Conservation (phyloP, 2,113 vertebrate species). For the Melanerpes aurifrons region DNA sequence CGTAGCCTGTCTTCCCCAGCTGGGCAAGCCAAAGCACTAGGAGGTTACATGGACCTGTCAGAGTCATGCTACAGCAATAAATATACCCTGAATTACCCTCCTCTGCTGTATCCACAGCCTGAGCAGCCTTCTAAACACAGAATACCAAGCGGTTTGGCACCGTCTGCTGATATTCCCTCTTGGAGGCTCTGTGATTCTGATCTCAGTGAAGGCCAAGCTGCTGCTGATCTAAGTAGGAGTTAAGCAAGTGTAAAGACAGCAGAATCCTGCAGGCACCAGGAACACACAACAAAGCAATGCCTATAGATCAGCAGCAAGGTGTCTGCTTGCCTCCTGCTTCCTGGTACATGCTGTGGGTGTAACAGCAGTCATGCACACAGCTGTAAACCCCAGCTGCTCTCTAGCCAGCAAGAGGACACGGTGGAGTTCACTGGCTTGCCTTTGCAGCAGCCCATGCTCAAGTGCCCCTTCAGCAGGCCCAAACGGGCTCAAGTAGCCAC, state of each 20-base stretch:
- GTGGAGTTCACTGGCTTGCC: neutral
- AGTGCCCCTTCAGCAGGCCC: neutral
- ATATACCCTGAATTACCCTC: conserved; percentile 27
- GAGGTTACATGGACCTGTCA: neutral
- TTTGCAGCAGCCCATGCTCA: neutral
- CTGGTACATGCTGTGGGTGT: neutral
- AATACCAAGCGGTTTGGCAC: conserved; percentile 54
- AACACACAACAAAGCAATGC: neutral
- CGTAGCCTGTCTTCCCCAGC: neutral
- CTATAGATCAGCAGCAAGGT: conserved; percentile 47
- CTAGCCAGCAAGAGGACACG: neutral
- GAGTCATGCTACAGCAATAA: conserved; percentile 38
- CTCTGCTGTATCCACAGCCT: conserved; percentile 5
- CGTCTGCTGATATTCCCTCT: conserved; percentile 20
- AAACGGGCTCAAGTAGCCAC: neutral
- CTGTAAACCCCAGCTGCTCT: neutral
- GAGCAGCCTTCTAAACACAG: conserved; percentile 7
- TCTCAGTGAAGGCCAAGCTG: conserved; percentile 51
- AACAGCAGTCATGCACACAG: neutral
- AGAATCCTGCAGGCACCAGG: conserved; percentile 28
- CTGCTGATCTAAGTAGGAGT: conserved; percentile 44
- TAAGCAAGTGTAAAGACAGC: conserved; percentile 49
- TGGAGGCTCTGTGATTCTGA: conserved; percentile 32
- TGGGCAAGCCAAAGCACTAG: neutral
- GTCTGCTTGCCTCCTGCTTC: neutral